A percentile compares a stretch with the other conserved stretches of the same genome.
Conservation (phyloP, 2,113 vertebrate species). For the Ameiurus melas region DNA sequence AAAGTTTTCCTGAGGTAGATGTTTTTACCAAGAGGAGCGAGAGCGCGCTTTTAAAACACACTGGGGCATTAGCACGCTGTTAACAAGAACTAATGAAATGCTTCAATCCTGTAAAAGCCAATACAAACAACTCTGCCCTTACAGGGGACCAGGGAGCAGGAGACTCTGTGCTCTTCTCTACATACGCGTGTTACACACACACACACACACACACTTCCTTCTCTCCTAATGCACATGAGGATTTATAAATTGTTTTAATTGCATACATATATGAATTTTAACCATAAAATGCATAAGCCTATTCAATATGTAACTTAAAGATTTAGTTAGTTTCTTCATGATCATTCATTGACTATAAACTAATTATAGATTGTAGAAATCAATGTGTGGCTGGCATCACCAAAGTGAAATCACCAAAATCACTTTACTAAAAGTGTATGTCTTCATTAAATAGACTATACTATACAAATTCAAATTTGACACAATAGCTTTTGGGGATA, state of each 20-base stretch:
- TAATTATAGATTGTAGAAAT: conserved; percentile 33
- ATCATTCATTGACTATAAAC: neutral
- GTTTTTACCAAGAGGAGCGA: conserved; percentile 53
- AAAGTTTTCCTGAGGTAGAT: conserved; percentile 32
- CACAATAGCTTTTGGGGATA: conserved; percentile 45
- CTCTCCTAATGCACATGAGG: neutral
- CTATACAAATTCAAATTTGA: conserved; percentile 51
- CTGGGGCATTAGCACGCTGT: conserved; percentile 56
- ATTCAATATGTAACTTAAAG: neutral
- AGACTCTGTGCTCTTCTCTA: conserved; percentile 29
- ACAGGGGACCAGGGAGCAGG: conserved; percentile 47
- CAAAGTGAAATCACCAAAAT: conserved; percentile 43
- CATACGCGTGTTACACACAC: neutral
- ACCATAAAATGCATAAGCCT: neutral
- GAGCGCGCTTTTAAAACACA: conserved; percentile 49
- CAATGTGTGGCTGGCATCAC: conserved; percentile 59
- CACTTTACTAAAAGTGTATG: neutral
- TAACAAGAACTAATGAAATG: conserved; percentile 56
- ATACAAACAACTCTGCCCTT: conserved; percentile 54
- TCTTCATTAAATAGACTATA: neutral
- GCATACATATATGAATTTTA: neutral
- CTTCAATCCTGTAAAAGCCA: conserved; percentile 31
- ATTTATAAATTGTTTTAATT: neutral
- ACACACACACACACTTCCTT: neutral
- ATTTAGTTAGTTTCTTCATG: neutral